Evolutionary conservation across 2,888 invertebrate species (phyloP), one percentile per base, ranked within the genome.

Genomic region (Carterocephalus palaemon): DNA sequence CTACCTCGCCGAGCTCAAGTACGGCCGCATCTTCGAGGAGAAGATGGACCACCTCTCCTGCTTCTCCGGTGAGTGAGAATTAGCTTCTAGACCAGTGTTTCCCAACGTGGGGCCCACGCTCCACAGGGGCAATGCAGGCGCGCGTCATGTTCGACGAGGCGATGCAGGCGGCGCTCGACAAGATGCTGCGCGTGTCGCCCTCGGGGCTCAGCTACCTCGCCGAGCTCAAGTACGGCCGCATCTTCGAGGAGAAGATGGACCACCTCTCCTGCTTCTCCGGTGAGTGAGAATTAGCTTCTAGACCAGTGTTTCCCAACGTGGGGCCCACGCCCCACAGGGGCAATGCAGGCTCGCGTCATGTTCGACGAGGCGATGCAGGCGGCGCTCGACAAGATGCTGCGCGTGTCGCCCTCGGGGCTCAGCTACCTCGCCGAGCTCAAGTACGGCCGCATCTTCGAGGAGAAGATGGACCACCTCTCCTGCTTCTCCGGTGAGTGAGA

Each of bases 41-140:
- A 99, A 99, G 89, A 98, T 98, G 96, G 99, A 98, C 71, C 99
- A 99, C 81, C 87, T 99, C 46, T 97, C 96, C 1, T 99, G 99
- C 74, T 99, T 99, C 74, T 91, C 95, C 51, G 97, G 96, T 96
- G 26, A 50, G 59, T 61, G n/a, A n/a, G n/a, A n/a, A n/a, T n/a
- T n/a, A n/a, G n/a, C n/a, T n/a, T n/a, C n/a, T n/a, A n/a, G n/a
- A n/a, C n/a, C n/a, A n/a, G n/a, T n/a, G n/a, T n/a, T n/a, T n/a
- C n/a, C n/a, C n/a, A n/a, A n/a, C n/a, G n/a, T n/a, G n/a, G n/a
- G n/a, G n/a, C n/a, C n/a, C n/a, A n/a, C n/a, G n/a, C n/a, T n/a
- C n/a, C n/a, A n/a, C n/a, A n/a, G n/a, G n/a, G n/a, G n/a, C n/a
- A n/a, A n/a, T n/a, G 48, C 92, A 93, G 67, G 96, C 95, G 0